Base-by-base conservation (phyloP, 2,113 vertebrate species). In the Bubo blakistoni region DNA sequence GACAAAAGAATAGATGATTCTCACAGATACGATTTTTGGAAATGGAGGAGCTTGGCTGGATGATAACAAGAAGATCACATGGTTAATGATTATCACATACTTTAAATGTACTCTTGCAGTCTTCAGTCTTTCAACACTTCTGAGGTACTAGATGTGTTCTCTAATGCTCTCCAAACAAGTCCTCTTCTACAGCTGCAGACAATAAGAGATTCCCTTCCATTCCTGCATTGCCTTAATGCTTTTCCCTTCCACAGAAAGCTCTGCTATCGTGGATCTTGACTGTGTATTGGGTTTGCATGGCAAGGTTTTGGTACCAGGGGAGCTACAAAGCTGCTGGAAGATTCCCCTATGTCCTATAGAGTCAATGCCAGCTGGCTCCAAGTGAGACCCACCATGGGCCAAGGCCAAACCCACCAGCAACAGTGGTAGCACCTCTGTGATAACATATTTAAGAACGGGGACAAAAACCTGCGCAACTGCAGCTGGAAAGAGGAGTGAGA, bases 391-490 rank as follows among this genome's bases (percentile, higher is more conserved):
- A 3, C 17, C 54, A 20, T 20, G n/a, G 25, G 32, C 38, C 32
- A 87, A 27, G 21, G 26, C 24, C 1, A 2, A 47, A 65, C 7
- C 65, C 11, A 80, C 11, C 14, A 61, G 55, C 3, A 3, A 21
- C 0, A 2, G n/a, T 42, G 67, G 42, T 5, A 30, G n/a, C 0
- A 2, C 69, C 40, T 26, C 58, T 32, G 32, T 4, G 32, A 25
- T 32, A 36, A 55, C 6, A 6, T 38, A 51, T 34, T 61, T 71
- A 62, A 44, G 32, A 30, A 12, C 19, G 5, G 20, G 8, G 46
- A 47, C 46, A 47, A 47, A 47, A 47, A 47, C 46, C 46, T 47
- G 46, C 8, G 4, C 9, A 36, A 42, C 13, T 24, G 32, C 26
- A 63, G 47, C 20, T 6, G 4, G 32, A 73, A 29, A 46, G 12